phyloP scores from a whole-genome alignment of 2,888 invertebrate genomes.

The Lochmaea crataegi region DNA sequence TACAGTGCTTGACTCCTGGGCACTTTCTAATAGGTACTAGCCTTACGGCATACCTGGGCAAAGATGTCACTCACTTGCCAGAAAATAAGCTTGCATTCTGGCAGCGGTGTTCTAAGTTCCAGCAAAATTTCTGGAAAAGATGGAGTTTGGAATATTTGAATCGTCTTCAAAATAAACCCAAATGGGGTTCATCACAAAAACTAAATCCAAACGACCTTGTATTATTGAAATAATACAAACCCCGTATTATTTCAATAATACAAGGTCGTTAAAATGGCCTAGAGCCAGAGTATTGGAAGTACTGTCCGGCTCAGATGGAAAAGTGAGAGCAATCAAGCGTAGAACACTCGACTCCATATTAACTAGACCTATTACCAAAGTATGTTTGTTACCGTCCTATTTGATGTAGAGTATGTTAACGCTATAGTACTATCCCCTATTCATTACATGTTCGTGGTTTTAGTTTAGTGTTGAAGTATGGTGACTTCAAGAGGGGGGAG shows the following conservation, averaged over 20 bases:
- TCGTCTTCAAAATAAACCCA: slow-evolving; percentile 1
- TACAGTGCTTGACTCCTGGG: background rate
- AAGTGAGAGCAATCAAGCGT: no score
- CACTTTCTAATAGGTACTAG: background rate
- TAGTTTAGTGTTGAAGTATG: no score
- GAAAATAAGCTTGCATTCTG: background rate
- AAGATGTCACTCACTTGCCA: background rate
- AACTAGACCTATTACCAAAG: no score
- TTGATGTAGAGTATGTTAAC: no score
- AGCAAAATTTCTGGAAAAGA: slow-evolving; percentile 17
- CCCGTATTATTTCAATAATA: no score
- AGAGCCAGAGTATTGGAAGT: no score
- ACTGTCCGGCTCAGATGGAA: no score
- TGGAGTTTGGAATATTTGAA: slow-evolving; percentile 5
- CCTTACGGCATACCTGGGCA: background rate
- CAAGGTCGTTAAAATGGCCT: background rate
- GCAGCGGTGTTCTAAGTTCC: background rate
- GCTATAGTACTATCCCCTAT: no score
- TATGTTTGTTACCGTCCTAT: no score
- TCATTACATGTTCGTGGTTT: no score
- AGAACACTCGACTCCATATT: no score
- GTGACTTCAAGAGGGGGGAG: no score
- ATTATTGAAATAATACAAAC: background rate
- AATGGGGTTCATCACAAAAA: background rate
- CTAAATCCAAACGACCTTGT: background rate